Base-by-base conservation (phyloP, 2,797 vertebrate species). In the Etheostoma perlongum region DNA sequence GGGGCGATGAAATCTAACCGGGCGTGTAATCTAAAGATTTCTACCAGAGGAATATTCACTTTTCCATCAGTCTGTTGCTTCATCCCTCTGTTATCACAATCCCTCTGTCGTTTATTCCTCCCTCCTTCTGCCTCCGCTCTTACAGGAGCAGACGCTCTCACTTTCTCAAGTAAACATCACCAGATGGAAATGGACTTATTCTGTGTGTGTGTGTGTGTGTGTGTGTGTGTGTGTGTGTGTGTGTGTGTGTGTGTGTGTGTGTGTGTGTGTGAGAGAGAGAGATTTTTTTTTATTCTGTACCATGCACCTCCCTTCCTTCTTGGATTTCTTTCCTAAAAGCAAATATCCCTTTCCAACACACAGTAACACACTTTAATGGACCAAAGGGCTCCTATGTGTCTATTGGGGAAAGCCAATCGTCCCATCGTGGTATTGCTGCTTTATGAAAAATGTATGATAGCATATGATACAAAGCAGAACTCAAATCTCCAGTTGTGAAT, bases 381-480 rank as follows among this genome's bases (percentile, higher is more conserved):
- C 87, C 80, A 76, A 86, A 87, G 83, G 83, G 88, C 78, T 86
- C 76, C 87, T 74, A 70, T 74, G 83, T 85, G 86, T 88, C 87
- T 86, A 53, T 13, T 16, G 54, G 27, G 78, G 62, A 57, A 79
- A 76, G 85, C 78, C 83, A 80, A 78, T 85, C 48, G 70, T 83
- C 78, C 83, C 72, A 25, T 78, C 14, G 21, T 79, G 71, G 72
- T 85, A 83, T 89, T 89, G 76, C 82, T 80, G 53, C 78, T 61
- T 70, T 85, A 94, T 95, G 90, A 95, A 96, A 95, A 91, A 95
- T 96, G 84, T 77, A 95, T 95, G 92, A 82, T 72, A 64, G 83
- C 91, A 94, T 91, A 88, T 89, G 90, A 95, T 92, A 91, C 88
- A 88, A 89, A 89, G 85, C 74, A 85, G 57, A 88, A 82, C 81